Evolutionary conservation across 1,140 invertebrate genomes (phyloP).

Genomic region (Nasonia vitripennis): DNA sequence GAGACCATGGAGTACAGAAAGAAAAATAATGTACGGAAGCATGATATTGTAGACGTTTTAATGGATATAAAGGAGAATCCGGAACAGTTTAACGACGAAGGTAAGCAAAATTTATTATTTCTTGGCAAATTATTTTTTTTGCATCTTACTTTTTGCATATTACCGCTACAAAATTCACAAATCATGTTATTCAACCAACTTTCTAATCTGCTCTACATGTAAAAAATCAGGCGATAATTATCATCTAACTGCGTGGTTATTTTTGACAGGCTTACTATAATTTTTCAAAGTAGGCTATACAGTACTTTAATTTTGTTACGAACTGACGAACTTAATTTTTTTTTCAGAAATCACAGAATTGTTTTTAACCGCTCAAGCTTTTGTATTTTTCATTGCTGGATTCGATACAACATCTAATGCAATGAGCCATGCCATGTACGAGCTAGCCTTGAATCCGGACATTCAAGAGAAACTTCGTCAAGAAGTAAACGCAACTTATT

Average conservation of each 20-base stretch:
- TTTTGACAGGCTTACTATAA: no score
- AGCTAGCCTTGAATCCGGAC: slow-evolving; percentile 75
- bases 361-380: slow-evolving; percentile 63
- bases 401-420: slow-evolving; percentile 79
- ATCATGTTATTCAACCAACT: no score
- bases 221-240: no score
- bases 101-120: slow-evolving; percentile 62
- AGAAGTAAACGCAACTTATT: slow-evolving; percentile 70
- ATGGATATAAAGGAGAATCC: slow-evolving; percentile 73
- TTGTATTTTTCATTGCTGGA: slow-evolving; percentile 82
- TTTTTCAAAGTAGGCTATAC: background rate
- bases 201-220: no score
- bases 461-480: slow-evolving; percentile 74
- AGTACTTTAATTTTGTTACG: background rate
- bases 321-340: slow-evolving; percentile 5
- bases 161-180: no score
- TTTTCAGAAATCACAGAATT: slow-evolving; percentile 62
- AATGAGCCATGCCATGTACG: slow-evolving; percentile 71
- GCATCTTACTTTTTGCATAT: background rate
- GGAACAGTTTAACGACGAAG: slow-evolving; percentile 6
- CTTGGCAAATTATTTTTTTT: slow-evolving; percentile 56
- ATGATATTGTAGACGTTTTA: slow-evolving; percentile 76
- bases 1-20: slow-evolving; percentile 71
- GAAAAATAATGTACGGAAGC: slow-evolving; percentile 69
- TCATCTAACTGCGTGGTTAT: no score